phyloP scores from a whole-genome alignment of 2,888 invertebrate genomes.

The Siphlonurus alternatus region DNA sequence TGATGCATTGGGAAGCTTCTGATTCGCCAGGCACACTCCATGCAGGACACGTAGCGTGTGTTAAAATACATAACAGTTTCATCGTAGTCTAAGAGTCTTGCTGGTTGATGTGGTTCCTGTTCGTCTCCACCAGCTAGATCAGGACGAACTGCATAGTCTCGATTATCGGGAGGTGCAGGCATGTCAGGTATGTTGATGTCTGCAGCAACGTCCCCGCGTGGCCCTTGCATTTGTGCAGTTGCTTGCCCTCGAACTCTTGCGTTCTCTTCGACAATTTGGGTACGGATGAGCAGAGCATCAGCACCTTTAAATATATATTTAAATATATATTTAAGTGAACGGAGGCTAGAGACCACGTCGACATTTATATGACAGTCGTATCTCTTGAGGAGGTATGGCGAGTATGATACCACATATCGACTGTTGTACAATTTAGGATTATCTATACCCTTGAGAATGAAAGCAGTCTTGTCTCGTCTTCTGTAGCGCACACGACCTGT shows the following conservation, averaged over 20 bases:
- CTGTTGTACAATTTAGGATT: slow-evolving; percentile 22
- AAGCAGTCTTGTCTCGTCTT: slow-evolving; percentile 17
- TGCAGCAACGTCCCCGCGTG: too few relatives aligned
- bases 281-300: not conserved
- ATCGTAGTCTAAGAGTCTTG: not conserved
- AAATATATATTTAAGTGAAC: not conserved
- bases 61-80: too few relatives aligned
- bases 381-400: slow-evolving; percentile 19
- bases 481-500: slow-evolving; percentile 17
- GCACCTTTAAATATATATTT: not conserved
- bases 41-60: too few relatives aligned
- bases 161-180: too few relatives aligned
- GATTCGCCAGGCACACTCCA: too few relatives aligned
- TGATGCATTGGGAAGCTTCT: too few relatives aligned
- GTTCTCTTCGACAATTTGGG: not conserved
- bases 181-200: too few relatives aligned
- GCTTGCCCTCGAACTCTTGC: too few relatives aligned
- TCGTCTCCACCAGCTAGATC: not conserved
- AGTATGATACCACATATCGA: slow-evolving; percentile 23
- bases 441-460: slow-evolving; percentile 19
- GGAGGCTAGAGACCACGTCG: slow-evolving; percentile 14
- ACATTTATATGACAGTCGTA: slow-evolving; percentile 25
- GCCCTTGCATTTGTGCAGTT: too few relatives aligned
- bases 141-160: not conserved
- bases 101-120: not conserved